Percentiles rank a stretch among this genome's conserved stretches.
These are phyloP conservation scores for Cromileptes altivelis DNA, from an alignment of 2,113 vertebrate genomes.

Conservation along the genomic window DNA sequence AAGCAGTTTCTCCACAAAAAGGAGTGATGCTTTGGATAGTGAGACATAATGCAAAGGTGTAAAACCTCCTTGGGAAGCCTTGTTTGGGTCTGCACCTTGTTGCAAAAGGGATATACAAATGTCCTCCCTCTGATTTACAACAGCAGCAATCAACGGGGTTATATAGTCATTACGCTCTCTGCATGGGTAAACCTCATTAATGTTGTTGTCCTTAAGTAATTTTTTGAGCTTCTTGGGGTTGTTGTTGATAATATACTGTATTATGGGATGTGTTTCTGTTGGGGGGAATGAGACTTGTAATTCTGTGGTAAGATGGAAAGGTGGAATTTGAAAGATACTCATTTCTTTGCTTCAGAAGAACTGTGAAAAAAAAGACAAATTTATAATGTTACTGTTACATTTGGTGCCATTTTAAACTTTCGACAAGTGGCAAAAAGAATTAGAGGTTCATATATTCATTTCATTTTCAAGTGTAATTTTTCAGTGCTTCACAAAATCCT, in stretches of 20 bases:
- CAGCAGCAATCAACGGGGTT: slow-evolving; percentile 66
- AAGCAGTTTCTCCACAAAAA: slow-evolving; percentile 56
- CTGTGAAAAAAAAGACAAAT: slow-evolving; percentile 33
- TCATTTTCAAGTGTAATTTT: no score
- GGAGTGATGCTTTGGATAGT: background rate
- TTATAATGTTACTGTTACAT: background rate
- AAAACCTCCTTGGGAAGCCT: fast-evolving
- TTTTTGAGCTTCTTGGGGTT: slow-evolving; percentile 5
- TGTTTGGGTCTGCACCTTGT: slow-evolving; percentile 47
- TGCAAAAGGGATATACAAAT: slow-evolving; percentile 40
- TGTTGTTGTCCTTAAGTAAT: background rate
- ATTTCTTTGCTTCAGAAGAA: slow-evolving; percentile 29
- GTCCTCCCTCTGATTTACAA: slow-evolving; percentile 7
- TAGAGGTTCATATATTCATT: background rate
- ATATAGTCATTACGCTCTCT: slow-evolving; percentile 10
- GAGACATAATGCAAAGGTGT: slow-evolving; percentile 65
- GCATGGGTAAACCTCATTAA: slow-evolving; percentile 54
- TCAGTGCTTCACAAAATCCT: no score
- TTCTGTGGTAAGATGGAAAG: background rate
- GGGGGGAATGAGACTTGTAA: fast-evolving
- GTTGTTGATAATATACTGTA: slow-evolving; percentile 54
- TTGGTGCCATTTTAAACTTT: background rate
- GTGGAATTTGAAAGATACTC: background rate
- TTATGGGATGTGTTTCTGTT: slow-evolving; percentile 50
- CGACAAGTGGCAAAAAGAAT: background rate